Conservation (phyloP, 2,113 vertebrate genomes). For the Leucopsar rothschildi region DNA sequence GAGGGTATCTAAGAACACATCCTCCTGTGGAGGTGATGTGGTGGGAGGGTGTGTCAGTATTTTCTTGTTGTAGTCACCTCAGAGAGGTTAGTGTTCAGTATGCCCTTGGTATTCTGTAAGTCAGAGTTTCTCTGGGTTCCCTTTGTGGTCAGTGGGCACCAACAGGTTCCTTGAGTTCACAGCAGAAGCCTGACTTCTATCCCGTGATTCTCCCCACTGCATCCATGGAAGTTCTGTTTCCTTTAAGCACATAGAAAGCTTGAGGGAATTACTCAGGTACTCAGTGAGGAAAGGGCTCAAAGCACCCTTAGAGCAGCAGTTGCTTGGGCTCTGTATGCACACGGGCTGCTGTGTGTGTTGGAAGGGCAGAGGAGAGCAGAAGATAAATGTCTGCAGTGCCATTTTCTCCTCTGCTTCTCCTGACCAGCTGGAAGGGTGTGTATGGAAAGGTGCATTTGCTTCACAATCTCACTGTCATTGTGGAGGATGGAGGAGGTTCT, state of each 20-base stretch:
- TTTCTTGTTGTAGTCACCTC: neutral
- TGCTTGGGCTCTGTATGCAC: neutral
- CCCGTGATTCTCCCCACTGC: neutral
- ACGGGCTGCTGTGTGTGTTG: neutral
- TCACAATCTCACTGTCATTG: neutral
- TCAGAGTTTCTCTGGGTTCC: neutral
- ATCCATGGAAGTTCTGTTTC: neutral
- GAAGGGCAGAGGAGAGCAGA: neutral
- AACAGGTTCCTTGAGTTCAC: neutral
- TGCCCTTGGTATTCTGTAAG: too few relatives aligned
- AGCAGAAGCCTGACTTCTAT: neutral
- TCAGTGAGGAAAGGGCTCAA: neutral
- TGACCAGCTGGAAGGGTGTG: neutral
- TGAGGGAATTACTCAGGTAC: neutral
- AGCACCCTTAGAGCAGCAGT: neutral
- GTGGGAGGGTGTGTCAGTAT: neutral
- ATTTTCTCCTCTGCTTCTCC: neutral
- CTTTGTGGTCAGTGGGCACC: neutral
- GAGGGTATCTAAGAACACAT: neutral
- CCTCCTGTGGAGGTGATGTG: neutral
- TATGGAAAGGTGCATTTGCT: neutral
- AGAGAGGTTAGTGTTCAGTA: neutral
- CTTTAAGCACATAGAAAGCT: neutral
- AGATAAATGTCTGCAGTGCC: neutral
- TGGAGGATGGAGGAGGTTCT: neutral